A percentile compares a stretch with the other conserved stretches of the same genome.
Conservation (phyloP, 2,888 invertebrate species). For the Brachyptera putata region DNA sequence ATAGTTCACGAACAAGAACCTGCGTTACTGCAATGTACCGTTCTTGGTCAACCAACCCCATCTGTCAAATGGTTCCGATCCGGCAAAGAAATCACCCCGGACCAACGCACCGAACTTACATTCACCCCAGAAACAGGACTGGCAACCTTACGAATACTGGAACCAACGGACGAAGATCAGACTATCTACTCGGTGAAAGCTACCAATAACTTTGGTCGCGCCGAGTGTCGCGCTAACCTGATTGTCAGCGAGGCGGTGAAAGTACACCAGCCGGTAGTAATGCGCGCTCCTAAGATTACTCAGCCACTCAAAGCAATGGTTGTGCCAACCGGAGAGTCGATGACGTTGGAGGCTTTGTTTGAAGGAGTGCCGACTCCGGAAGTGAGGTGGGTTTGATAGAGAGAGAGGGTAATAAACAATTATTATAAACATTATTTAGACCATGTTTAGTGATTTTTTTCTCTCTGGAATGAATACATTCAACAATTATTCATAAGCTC, state of each 20-base stretch:
- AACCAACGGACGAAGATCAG: constrained; percentile 62
- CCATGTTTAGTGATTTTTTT: too few species aligned
- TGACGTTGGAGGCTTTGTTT: constrained; percentile 67
- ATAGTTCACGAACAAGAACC: constrained; percentile 58
- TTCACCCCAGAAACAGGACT: constrained; percentile 60
- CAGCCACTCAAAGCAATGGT: constrained; percentile 73
- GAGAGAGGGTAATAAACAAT: too few species aligned
- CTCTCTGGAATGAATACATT: too few species aligned
- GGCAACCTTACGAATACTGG: constrained; percentile 58
- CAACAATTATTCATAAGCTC: too few species aligned
- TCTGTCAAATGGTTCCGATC: constrained; percentile 66
- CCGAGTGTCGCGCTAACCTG: constrained; percentile 69
- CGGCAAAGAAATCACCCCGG: constrained; percentile 57
- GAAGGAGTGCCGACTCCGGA: constrained; percentile 66
- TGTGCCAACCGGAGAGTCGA: constrained; percentile 62
- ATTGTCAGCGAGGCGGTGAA: constrained; percentile 49
- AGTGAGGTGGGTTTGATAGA: constrained; percentile 86
- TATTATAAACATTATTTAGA: too few species aligned
- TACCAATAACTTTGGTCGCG: constrained; percentile 66
- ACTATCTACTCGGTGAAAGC: constrained; percentile 66
- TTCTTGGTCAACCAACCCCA: constrained; percentile 65
- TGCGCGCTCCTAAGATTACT: constrained; percentile 68
- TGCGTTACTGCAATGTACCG: constrained; percentile 61
- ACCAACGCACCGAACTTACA: constrained; percentile 52
- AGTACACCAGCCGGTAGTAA: constrained; percentile 49